Evolutionary conservation across 2,797 vertebrate genomes (phyloP), one percentile per base, ranked within the genome.

Genomic region (Pseudopleuronectes americanus): DNA sequence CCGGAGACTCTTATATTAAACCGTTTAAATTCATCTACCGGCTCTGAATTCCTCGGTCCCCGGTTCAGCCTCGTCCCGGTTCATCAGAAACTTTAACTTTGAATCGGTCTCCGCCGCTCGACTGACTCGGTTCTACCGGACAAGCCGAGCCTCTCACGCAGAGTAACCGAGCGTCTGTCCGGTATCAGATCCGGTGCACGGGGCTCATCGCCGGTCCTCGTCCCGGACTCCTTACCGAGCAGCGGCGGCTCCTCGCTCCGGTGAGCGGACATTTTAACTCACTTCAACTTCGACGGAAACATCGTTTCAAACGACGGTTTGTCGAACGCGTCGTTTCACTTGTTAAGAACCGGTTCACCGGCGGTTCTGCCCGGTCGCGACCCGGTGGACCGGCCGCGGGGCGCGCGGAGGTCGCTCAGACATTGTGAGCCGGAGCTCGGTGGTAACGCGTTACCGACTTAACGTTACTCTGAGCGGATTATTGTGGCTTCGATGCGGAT

Each of bases 261-360:
- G n/a, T 19, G 71, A 85, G 90, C 91, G 79, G 92, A 93, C 92
- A 92, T 93, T 76, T 87, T 88, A 86, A 86, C 43, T 84, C 81
- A 3, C 65, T 41, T 70, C 2, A 84, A 80, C 81, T 87, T 85
- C 67, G 72, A 86, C 85, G 76, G 69, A 43, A 77, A 48, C 21
- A 45, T 5, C 0, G 0, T 2, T 38, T 1, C 6, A 4, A 0
- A 9, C 0, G 36, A 1, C 23, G 1, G 43, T 45, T 19, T 8
- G 2, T 1, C 8, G 0, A 10, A 6, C 5, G 0, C 10, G 2
- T 13, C 33, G 41, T 45, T 12, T 1, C 12, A 45, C 41, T 45
- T 17, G 16, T 4, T 1, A 2, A 16, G 45, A 45, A 48, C 47
- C 6, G 49, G 22, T 3, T 2, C 2, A 17, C 48, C 47, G 47